Base-by-base conservation (phyloP, 2,797 vertebrate genomes). In the Peromyscus aztecus region DNA sequence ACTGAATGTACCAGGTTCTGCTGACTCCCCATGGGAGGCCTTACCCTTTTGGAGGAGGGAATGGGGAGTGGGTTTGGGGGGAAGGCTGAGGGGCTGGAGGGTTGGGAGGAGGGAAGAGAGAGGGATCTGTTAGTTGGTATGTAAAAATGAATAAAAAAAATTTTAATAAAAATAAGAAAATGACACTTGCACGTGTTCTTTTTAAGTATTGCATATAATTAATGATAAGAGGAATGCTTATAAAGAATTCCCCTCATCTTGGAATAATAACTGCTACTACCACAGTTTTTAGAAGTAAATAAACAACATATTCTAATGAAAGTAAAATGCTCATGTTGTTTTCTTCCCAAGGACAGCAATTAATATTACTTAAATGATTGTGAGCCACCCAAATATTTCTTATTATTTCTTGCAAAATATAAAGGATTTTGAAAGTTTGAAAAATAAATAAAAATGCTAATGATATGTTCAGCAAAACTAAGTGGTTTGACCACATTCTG, bases 361-460 rank as follows among this genome's bases (percentile, higher is more conserved):
- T 95, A 94, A 93, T 88, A 80, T 91, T 24, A 85, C 43, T 95
- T 75, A 75, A 27, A 89, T 89, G 82, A 92, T 3, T 71, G 11
- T 76, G 59, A 75, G 14, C 34, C 14, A 93, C 75, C 78, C 34
- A 4, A 81, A 71, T 86, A 61, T 71, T 82, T 96, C 81, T 88
- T 69, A 46, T 95, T 78, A 67, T 73, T 31, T 43, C 3, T 77
- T 90, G 90, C 46, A 89, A 90, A 95, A 88, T 59, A 12, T 81
- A 75, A 89, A 76, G 49, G 69, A 90, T 46, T 90, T 1, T 89
- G 13, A 94, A 46, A 31, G 91, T 37, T 82, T 91, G 29, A 81
- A 94, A 88, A 73, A 24, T 7, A 95, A 89, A 89, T 86, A 89
- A 92, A 90, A 90, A 82, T 89, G 24, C 57, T 96, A 57, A 57